Evolutionary conservation across 2,888 invertebrate species (phyloP), one percentile per base, ranked within the genome.

Genomic region (Euspilapteryx auroguttella): DNA sequence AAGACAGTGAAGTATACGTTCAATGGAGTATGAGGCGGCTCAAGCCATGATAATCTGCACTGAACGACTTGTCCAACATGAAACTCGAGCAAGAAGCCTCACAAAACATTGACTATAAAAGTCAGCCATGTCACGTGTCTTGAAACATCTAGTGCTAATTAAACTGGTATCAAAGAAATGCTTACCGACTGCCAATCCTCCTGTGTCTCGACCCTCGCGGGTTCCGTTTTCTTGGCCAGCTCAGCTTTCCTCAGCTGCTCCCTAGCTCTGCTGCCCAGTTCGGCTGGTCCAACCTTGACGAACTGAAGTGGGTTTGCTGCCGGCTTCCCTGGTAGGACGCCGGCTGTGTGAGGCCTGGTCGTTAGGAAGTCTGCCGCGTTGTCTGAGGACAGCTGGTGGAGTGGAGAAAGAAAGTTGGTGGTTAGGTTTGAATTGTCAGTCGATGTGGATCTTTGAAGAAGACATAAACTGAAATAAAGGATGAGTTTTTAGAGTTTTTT

Each of bases 111-210:
- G n/a, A n/a, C n/a, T n/a, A n/a, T n/a, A n/a, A n/a, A n/a, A n/a
- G n/a, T n/a, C n/a, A n/a, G n/a, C n/a, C n/a, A n/a, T n/a, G n/a
- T n/a, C n/a, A n/a, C n/a, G n/a, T n/a, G n/a, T n/a, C n/a, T n/a
- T n/a, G n/a, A n/a, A n/a, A n/a, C n/a, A n/a, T n/a, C n/a, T n/a
- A n/a, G n/a, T n/a, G n/a, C n/a, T n/a, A n/a, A n/a, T n/a, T n/a
- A n/a, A n/a, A n/a, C n/a, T n/a, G n/a, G n/a, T n/a, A n/a, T n/a
- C n/a, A n/a, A n/a, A n/a, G n/a, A n/a, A n/a, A n/a, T n/a, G 52
- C 85, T 82, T 64, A 92, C 92, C 79, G 88, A 87, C 75, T 93
- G 93, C 93, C 93, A 93, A 55, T 92, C 92, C 65, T 92, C 92
- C 38, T 88, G 87, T 44, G 90, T 86, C 56, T 91, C 90, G 44